Evolutionary conservation across 2,888 invertebrate genomes (phyloP).

Genomic region (Teleogryllus oceanicus): DNA sequence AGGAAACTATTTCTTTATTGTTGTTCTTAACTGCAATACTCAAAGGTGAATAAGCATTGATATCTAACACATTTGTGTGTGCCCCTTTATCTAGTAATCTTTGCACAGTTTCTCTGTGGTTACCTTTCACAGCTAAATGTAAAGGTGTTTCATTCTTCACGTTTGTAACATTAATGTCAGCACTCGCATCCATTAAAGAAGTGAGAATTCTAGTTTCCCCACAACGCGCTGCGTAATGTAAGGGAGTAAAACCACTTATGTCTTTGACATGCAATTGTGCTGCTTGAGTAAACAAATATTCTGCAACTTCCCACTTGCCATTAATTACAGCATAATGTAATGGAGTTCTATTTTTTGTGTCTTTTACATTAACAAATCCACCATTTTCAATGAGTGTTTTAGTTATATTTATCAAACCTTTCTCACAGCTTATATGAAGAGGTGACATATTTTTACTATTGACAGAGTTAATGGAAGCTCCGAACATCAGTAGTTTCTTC

Average conservation of each 20-base stretch:
- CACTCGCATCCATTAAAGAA: slow-evolving; percentile 24
- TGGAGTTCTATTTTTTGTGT: slow-evolving; percentile 25
- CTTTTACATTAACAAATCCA: slow-evolving; percentile 35
- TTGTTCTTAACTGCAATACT: too few relatives aligned
- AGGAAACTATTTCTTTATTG: too few relatives aligned
- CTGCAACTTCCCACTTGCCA: slow-evolving; percentile 29
- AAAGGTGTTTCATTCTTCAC: slow-evolving; percentile 29
- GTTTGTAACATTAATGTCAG: slow-evolving; percentile 23
- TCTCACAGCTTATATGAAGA: not conserved
- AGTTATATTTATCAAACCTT: slow-evolving; percentile 30
- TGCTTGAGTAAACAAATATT: slow-evolving; percentile 29
- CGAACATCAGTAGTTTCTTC: not conserved
- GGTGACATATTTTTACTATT: not conserved
- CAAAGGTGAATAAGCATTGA: slow-evolving; percentile 26
- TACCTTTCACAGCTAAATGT: slow-evolving; percentile 33
- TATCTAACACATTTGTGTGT: slow-evolving; percentile 33
- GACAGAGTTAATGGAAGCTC: not conserved
- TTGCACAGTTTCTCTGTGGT: slow-evolving; percentile 34
- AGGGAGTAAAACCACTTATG: slow-evolving; percentile 21
- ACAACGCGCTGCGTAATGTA: slow-evolving; percentile 30
- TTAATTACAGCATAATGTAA: slow-evolving; percentile 30
- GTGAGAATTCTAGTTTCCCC: not conserved
- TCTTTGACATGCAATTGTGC: slow-evolving; percentile 31
- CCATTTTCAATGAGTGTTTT: slow-evolving; percentile 11
- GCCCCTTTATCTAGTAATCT: slow-evolving; percentile 35